Percentiles rank a stretch among this genome's conserved stretches.
Conservation (phyloP, 2,113 vertebrate species). For the Tenrec ecaudatus region DNA sequence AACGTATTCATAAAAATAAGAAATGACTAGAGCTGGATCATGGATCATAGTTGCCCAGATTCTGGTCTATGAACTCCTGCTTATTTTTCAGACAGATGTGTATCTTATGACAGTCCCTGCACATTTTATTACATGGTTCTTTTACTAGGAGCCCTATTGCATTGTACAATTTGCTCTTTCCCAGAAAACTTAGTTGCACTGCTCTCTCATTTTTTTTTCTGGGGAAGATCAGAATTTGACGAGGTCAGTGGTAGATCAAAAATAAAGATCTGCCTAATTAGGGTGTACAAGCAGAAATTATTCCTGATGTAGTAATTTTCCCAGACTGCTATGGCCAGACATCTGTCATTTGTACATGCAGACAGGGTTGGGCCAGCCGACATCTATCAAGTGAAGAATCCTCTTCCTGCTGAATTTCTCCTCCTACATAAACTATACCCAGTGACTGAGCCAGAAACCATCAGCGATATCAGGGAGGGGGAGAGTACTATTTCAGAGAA, state of each 20-base stretch:
- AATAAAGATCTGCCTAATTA: neutral
- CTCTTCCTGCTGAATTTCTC: neutral
- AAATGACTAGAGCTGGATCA: neutral
- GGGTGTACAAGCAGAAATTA: neutral
- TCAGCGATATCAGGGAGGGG: neutral
- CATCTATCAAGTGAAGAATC: neutral
- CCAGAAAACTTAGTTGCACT: neutral
- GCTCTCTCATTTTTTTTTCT: slow-evolving; percentile 42
- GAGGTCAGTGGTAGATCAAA: neutral
- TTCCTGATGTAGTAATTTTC: neutral
- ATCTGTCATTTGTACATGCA: neutral
- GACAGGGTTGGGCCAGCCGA: neutral
- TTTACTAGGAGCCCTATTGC: neutral
- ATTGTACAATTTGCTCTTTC: neutral
- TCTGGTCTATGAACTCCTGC: neutral
- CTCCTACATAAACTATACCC: neutral
- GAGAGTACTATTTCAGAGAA: slow-evolving; percentile 30
- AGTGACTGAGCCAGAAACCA: neutral
- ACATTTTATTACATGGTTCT: neutral
- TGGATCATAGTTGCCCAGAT: neutral
- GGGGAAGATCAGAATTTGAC: neutral
- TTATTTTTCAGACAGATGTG: slow-evolving; percentile 37
- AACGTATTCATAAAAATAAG: neutral
- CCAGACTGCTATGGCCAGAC: neutral
- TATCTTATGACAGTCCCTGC: slow-evolving; percentile 34